Conservation (phyloP, 1,140 invertebrate species). For the Armadillidium nasatum region DNA sequence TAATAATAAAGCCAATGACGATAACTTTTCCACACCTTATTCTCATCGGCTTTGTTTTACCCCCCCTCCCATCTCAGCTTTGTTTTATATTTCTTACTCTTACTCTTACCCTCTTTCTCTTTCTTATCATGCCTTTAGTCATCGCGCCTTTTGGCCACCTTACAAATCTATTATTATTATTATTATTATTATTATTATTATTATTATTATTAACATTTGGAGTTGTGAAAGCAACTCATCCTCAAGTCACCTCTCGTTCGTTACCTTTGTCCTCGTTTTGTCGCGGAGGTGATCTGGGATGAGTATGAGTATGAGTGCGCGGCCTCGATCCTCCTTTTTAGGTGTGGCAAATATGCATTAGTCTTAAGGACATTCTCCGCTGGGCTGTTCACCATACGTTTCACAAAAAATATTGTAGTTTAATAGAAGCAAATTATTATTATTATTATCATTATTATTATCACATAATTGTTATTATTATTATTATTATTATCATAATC, state of each 20-base stretch:
- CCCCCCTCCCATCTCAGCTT: constrained; percentile 22
- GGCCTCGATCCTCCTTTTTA: constrained; percentile 40
- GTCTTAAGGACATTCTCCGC: constrained; percentile 43
- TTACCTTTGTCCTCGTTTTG: background rate
- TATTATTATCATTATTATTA: too few species aligned
- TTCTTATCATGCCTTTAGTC: constrained; percentile 3
- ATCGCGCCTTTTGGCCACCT: constrained; percentile 12
- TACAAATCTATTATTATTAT: too few species aligned
- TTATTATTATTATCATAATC: too few species aligned
- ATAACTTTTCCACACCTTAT: constrained; percentile 24
- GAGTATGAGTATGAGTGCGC: constrained; percentile 39
- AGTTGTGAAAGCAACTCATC: too few species aligned
- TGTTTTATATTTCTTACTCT: constrained; percentile 17
- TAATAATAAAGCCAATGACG: constrained; percentile 8
- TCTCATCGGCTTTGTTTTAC: background rate
- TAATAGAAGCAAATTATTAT: background rate
- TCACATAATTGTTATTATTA: too few species aligned
- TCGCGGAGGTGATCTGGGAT: constrained; percentile 17
- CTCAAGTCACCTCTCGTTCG: too few species aligned
- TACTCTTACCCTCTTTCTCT: background rate
- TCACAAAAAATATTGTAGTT: constrained; percentile 32
- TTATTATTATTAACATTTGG: too few species aligned
- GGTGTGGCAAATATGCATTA: constrained; percentile 46
- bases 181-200: too few species aligned
- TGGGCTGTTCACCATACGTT: constrained; percentile 45